Percentiles rank a stretch among this genome's conserved stretches.
Evolutionary conservation across 2,113 vertebrate species (phyloP).

Genomic region (Psettodes erumei): DNA sequence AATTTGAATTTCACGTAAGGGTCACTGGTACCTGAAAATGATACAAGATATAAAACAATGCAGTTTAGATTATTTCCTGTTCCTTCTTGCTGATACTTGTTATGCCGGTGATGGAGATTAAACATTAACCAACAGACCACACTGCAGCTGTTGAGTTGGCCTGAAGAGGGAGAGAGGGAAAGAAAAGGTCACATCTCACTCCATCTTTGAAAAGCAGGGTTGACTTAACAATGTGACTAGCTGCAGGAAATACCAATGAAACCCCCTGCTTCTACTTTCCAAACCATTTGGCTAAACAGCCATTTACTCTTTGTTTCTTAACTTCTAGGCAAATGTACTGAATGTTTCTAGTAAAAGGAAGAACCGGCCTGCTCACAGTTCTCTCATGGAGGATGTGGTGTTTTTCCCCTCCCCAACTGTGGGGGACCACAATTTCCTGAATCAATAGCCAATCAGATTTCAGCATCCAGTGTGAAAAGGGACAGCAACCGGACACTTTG

Average conservation of each 20-base stretch:
- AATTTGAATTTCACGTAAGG: slow-evolving; percentile 97
- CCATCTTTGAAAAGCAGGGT: not conserved
- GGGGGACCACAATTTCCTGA: slow-evolving; percentile 64
- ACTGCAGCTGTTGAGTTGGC: not conserved
- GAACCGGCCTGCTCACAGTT: not conserved
- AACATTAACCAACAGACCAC: not conserved
- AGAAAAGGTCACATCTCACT: not conserved
- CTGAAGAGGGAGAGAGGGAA: not conserved
- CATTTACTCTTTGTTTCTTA: not conserved
- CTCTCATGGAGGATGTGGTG: slow-evolving; percentile 55
- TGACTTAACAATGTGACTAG: not conserved
- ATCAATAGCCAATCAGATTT: slow-evolving; percentile 33
- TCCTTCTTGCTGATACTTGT: not conserved
- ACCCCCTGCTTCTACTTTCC: not conserved
- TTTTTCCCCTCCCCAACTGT: not conserved
- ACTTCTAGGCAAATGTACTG: not conserved
- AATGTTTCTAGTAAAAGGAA: slow-evolving; percentile 28
- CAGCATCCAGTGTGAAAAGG: not conserved
- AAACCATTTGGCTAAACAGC: not conserved
- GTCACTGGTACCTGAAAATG: slow-evolving; percentile 92
- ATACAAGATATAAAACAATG: slow-evolving; percentile 14
- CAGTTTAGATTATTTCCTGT: not conserved
- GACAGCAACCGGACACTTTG: not conserved
- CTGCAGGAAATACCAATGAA: not conserved
- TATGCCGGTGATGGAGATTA: not conserved